Evolutionary conservation across 1,140 invertebrate species (phyloP).

Genomic region (Leptinotarsa lineolata): DNA sequence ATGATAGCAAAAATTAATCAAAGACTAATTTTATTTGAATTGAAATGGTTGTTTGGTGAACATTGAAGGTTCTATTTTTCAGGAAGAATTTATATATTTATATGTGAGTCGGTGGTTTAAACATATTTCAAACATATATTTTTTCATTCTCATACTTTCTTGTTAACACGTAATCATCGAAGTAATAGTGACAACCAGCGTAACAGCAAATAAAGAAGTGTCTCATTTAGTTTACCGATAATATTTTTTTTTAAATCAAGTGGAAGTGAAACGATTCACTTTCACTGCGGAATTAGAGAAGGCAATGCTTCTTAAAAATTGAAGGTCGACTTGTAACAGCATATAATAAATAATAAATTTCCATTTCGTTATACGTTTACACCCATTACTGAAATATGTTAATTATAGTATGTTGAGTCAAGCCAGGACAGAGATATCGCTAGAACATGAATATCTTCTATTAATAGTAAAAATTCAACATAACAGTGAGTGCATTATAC

Average conservation of each 20-base stretch:
- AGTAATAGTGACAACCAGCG: neutral
- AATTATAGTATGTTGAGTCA: neutral
- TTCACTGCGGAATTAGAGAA: neutral
- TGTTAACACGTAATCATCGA: neutral
- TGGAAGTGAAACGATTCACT: conserved; percentile 5
- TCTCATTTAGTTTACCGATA: neutral
- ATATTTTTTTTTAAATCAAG: neutral
- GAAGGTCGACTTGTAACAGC: neutral
- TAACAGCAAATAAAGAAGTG: neutral
- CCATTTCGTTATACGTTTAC: neutral
- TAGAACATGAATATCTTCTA: no score
- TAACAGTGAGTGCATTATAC: no score
- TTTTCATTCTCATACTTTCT: neutral
- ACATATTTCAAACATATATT: no score
- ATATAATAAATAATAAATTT: conserved; percentile 5
- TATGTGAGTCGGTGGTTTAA: no score
- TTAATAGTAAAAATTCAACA: no score
- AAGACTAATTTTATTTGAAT: no score
- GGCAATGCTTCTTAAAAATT: neutral
- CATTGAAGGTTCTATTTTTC: neutral
- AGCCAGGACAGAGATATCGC: neutral
- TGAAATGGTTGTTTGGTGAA: no score
- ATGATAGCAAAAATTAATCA: no score
- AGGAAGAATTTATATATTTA: conserved; percentile 1
- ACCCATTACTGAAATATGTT: conserved; percentile 4